phyloP scores from a whole-genome alignment of 2,113 vertebrate genomes.

The Lampris megalopsis region DNA sequence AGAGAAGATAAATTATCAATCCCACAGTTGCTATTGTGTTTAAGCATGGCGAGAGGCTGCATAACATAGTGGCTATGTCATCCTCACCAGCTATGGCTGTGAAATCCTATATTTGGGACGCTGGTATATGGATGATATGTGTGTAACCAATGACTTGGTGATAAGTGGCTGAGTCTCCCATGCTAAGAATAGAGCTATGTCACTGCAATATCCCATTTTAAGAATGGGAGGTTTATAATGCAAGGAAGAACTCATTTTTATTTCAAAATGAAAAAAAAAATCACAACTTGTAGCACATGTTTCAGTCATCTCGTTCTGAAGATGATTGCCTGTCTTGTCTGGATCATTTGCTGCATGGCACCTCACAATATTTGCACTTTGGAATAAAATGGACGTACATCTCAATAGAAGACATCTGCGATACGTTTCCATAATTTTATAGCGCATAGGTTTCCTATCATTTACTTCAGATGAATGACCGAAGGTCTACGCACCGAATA shows the following conservation, averaged over 20 bases:
- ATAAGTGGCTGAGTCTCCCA: conserved; percentile 2
- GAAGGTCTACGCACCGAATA: no score
- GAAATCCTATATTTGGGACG: conserved; percentile 32
- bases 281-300: neutral
- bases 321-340: no score
- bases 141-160: conserved; percentile 36
- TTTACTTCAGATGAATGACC: no score
- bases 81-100: conserved; percentile 17
- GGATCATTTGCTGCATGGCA: no score
- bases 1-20: conserved; percentile 41
- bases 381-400: no score
- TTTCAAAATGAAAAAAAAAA: neutral
- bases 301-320: neutral
- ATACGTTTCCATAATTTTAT: no score
- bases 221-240: neutral
- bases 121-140: conserved; percentile 18
- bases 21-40: conserved; percentile 35
- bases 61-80: conserved; percentile 25
- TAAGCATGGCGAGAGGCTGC: conserved; percentile 6
- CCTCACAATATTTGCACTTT: no score
- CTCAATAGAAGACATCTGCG: no score
- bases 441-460: no score
- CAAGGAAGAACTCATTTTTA: neutral
- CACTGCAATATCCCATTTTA: neutral
- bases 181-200: conserved; percentile 20